A percentile compares a stretch with the other conserved stretches of the same genome.
Conservation (phyloP, 2,888 invertebrate species). For the Sthenelais limicola region DNA sequence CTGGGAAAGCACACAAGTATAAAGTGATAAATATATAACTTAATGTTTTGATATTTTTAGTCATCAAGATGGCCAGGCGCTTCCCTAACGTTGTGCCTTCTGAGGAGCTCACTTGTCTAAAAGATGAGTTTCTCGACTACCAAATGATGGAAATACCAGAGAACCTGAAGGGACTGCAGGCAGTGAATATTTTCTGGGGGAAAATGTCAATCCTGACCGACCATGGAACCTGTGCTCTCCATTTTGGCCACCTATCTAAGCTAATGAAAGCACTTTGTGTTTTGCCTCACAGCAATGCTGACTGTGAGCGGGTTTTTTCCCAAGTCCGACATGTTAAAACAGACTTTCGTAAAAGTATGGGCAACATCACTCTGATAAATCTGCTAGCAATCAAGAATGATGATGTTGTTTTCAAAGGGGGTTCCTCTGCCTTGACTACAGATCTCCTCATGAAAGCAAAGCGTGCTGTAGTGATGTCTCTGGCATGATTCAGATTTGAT, state of each 20-base stretch:
- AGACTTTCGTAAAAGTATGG: background rate
- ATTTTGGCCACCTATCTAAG: background rate
- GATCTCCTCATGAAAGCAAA: no score
- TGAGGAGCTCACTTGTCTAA: background rate
- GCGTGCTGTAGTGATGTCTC: no score
- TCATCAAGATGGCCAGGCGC: background rate
- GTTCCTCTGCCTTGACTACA: no score
- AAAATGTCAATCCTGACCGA: background rate
- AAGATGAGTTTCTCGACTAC: no score
- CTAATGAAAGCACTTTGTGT: background rate
- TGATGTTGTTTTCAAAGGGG: no score
- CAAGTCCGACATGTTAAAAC: background rate
- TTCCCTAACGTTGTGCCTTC: background rate
- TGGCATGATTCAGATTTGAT: no score
- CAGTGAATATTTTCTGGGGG: background rate
- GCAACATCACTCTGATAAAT: background rate
- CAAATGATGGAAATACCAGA: no score
- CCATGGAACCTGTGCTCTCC: background rate
- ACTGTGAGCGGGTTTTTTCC: background rate
- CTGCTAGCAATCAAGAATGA: background rate
- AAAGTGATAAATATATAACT: no score
- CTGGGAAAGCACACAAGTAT: no score
- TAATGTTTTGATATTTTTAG: background rate
- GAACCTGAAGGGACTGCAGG: background rate
- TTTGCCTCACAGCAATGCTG: background rate